phyloP scores from a whole-genome alignment of 2,888 invertebrate species.

The Aphrophora alni region DNA sequence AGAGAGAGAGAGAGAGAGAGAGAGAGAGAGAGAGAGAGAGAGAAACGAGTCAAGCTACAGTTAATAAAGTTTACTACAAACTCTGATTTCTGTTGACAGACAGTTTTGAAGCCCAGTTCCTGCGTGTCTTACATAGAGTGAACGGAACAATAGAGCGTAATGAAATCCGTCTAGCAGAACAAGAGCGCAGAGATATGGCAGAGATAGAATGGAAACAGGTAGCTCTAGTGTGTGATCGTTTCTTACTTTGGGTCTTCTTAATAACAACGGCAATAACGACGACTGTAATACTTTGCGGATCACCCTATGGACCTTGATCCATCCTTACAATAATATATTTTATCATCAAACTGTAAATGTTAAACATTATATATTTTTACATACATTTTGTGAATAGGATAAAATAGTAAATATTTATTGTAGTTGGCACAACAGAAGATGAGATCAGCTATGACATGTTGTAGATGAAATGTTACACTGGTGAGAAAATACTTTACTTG shows the following conservation, averaged over 20 bases:
- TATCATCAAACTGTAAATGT: background rate
- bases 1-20: too few species aligned
- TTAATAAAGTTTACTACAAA: background rate
- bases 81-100: slow-evolving; percentile 34
- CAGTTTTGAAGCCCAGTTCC: slow-evolving; percentile 68
- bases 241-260: slow-evolving; percentile 77
- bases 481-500: too few species aligned
- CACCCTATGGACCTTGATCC: slow-evolving; percentile 57
- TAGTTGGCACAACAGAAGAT: too few species aligned
- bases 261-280: slow-evolving; percentile 79
- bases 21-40: too few species aligned
- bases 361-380: background rate
- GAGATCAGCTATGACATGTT: too few species aligned
- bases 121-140: slow-evolving; percentile 71
- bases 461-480: too few species aligned
- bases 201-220: slow-evolving; percentile 86
- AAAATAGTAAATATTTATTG: too few species aligned
- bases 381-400: background rate
- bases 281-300: slow-evolving; percentile 75
- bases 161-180: slow-evolving; percentile 78
- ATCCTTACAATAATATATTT: background rate
- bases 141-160: slow-evolving; percentile 80
- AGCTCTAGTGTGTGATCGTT: slow-evolving; percentile 82
- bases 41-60: too few species aligned
- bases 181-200: slow-evolving; percentile 78